Conservation (phyloP, 2,797 vertebrate genomes). For the Lithobates sylvaticus region DNA sequence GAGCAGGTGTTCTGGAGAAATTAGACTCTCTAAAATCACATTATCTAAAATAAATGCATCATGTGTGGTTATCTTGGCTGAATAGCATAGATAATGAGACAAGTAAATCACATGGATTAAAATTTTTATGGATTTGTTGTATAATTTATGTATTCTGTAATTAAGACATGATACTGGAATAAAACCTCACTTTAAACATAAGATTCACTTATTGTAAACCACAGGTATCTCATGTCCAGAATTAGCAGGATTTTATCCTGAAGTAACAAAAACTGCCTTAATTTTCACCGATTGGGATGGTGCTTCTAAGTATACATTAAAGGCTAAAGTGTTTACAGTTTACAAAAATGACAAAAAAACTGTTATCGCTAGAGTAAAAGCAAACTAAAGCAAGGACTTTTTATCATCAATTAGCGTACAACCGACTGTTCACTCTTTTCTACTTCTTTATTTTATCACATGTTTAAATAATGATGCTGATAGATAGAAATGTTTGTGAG, state of each 20-base stretch:
- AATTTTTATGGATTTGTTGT: slow-evolving; percentile 21
- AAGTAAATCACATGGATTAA: slow-evolving; percentile 1
- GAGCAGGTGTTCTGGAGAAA: slow-evolving; percentile 41
- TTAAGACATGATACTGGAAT: not conserved
- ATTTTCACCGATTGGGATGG: not conserved
- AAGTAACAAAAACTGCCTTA: not conserved
- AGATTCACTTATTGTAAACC: not conserved
- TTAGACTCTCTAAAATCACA: slow-evolving; percentile 10
- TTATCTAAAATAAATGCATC: slow-evolving; percentile 25
- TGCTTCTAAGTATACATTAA: not conserved
- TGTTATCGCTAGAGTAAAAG: not conserved
- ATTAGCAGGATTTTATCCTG: not conserved
- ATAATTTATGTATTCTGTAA: slow-evolving; percentile 6
- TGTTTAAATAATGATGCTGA: too few relatives aligned
- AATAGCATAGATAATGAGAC: slow-evolving; percentile 11
- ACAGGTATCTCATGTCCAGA: not conserved
- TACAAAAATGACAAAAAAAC: too few relatives aligned
- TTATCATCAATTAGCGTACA: too few relatives aligned
- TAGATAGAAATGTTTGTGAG: too few relatives aligned
- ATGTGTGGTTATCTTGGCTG: slow-evolving; percentile 27
- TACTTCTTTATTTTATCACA: too few relatives aligned
- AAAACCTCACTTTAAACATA: not conserved
- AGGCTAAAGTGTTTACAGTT: not conserved
- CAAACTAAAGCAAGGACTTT: not conserved
- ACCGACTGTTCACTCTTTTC: too few relatives aligned